A percentile compares a stretch with the other conserved stretches of the same genome.
Conservation (phyloP, 2,113 vertebrate genomes). For the Oncorhynchus tshawytscha region DNA sequence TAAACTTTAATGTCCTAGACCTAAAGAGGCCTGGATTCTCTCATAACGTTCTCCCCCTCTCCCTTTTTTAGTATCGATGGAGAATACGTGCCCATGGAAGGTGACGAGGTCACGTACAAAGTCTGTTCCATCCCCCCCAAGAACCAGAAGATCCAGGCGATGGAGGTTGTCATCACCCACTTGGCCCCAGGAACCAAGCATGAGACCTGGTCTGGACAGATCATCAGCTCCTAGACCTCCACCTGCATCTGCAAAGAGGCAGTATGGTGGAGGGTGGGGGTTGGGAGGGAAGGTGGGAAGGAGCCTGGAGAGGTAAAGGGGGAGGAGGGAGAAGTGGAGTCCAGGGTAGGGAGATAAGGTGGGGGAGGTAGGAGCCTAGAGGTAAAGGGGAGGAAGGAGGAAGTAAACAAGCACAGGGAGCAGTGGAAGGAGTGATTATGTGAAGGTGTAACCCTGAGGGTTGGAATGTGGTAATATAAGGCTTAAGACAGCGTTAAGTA, state of each 20-base stretch:
- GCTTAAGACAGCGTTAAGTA: slow-evolving; percentile 26
- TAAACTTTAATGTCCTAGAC: not conserved
- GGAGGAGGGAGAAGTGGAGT: not conserved
- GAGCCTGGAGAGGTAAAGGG: not conserved
- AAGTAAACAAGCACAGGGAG: not conserved
- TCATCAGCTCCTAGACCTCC: slow-evolving; percentile 86
- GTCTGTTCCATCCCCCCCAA: slow-evolving; percentile 96
- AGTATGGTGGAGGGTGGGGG: not conserved
- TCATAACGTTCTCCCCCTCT: not conserved
- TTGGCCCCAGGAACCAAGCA: slow-evolving; percentile 91
- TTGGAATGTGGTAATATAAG: not conserved
- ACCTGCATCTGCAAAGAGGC: not conserved
- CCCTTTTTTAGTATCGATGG: slow-evolving; percentile 86
- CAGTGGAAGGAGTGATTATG: slow-evolving; percentile 49
- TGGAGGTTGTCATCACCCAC: slow-evolving; percentile 96
- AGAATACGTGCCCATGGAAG: slow-evolving; percentile 95
- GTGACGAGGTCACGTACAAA: slow-evolving; percentile 97
- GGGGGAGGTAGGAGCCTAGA: not conserved
- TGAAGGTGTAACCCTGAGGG: not conserved
- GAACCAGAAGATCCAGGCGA: slow-evolving; percentile 97
- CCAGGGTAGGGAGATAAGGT: not conserved
- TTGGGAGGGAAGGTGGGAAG: not conserved
- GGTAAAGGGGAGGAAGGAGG: not conserved
- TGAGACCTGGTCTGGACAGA: slow-evolving; percentile 97
- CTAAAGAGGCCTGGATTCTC: not conserved